Conservation (phyloP, 2,888 invertebrate species). For the Trisateles emortualis region DNA sequence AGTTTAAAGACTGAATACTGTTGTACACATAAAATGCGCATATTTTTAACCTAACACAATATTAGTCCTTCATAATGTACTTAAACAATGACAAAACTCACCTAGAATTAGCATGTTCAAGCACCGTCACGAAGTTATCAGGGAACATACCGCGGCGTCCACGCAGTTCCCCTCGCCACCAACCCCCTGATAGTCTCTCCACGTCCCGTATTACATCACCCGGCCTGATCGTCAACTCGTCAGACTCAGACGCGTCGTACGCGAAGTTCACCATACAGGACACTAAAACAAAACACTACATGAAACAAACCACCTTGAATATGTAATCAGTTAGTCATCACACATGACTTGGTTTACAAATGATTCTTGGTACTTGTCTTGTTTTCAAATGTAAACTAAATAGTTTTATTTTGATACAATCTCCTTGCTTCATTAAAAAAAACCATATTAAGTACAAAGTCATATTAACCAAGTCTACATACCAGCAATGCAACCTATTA, state of each 20-base stretch:
- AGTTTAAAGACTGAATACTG: too few species aligned
- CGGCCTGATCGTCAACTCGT: slow-evolving; percentile 93
- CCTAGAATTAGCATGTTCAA: slow-evolving; percentile 79
- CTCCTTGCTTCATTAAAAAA: too few species aligned
- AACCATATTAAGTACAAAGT: too few species aligned
- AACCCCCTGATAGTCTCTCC: slow-evolving; percentile 92
- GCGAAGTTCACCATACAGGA: slow-evolving; percentile 95
- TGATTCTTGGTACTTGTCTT: slow-evolving; percentile 14
- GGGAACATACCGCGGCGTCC: slow-evolving; percentile 96
- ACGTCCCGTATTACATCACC: slow-evolving; percentile 95
- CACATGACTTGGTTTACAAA: slow-evolving; percentile 24
- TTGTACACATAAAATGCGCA: too few species aligned
- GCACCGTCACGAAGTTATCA: slow-evolving; percentile 95
- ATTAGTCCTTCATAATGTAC: not conserved
- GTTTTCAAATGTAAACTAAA: not conserved
- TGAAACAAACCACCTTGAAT: slow-evolving; percentile 38
- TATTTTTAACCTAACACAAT: too few species aligned
- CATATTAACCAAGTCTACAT: too few species aligned
- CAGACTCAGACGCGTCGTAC: slow-evolving; percentile 94
- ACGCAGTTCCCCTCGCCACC: slow-evolving; percentile 96
- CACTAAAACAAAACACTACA: slow-evolving; percentile 74
- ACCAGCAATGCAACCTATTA: too few species aligned
- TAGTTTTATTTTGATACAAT: not conserved
- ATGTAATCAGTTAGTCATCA: slow-evolving; percentile 29
- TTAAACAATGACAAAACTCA: slow-evolving; percentile 45